Evolutionary conservation across 2,797 vertebrate genomes (phyloP).

Genomic region (Chelidonichthys spinosus): DNA sequence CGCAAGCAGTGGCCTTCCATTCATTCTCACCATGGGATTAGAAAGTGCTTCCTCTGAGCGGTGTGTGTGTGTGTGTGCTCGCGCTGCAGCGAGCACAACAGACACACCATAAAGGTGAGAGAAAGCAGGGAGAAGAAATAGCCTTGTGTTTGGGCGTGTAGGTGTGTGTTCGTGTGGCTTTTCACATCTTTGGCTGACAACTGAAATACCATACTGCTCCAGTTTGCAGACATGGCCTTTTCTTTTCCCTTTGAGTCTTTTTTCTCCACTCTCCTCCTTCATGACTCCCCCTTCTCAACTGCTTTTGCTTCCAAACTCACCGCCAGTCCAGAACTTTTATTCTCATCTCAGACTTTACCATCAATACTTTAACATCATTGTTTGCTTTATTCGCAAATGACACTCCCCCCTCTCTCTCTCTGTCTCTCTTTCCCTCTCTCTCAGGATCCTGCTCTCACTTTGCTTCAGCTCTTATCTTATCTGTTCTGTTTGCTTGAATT

Average conservation of each 20-base stretch:
- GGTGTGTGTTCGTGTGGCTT: constrained; percentile 39
- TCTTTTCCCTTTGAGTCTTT: constrained; percentile 47
- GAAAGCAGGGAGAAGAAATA: constrained; percentile 58
- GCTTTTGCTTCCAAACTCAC: constrained; percentile 26
- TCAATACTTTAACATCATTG: constrained; percentile 28
- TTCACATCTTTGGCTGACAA: constrained; percentile 68
- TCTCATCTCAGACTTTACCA: constrained; percentile 1
- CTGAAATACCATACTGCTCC: constrained; percentile 67
- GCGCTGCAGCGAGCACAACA: constrained; percentile 33
- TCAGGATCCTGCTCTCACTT: constrained; percentile 35
- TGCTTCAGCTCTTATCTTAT: constrained; percentile 51
- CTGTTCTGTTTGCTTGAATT: constrained; percentile 44
- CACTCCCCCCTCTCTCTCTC: constrained; percentile 12
- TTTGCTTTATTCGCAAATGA: constrained; percentile 35
- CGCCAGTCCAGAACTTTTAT: constrained; percentile 30
- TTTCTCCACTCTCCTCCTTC: background rate
- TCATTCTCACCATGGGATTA: constrained; percentile 67
- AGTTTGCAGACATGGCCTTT: constrained; percentile 65
- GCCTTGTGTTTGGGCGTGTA: constrained; percentile 45
- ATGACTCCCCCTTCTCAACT: background rate
- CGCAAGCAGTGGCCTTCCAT: constrained; percentile 60
- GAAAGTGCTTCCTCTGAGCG: constrained; percentile 50
- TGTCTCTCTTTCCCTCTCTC: constrained; percentile 2
- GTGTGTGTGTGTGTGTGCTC: constrained; percentile 23
- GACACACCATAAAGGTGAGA: constrained; percentile 64